These are phyloP conservation scores for Wiebesia pumilae DNA, from an alignment of 1,140 invertebrate genomes.

Conservation along the genomic window DNA sequence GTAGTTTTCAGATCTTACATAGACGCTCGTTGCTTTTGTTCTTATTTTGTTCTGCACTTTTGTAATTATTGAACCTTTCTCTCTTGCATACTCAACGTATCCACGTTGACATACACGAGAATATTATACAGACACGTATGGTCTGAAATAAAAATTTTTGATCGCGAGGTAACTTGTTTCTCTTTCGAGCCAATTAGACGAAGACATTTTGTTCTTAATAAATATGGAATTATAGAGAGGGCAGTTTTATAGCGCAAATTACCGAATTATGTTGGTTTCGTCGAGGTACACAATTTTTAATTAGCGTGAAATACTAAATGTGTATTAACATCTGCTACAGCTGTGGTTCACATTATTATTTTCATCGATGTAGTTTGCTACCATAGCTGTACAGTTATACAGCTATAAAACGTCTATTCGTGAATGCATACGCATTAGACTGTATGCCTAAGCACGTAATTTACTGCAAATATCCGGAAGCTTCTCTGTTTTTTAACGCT, in stretches of 20 bases:
- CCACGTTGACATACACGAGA: background rate
- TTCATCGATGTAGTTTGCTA: background rate
- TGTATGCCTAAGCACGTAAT: background rate
- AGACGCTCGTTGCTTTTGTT: background rate
- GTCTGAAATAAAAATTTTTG: background rate
- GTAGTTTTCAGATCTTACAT: slow-evolving; percentile 26
- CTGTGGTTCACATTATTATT: background rate
- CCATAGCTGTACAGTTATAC: too few species aligned
- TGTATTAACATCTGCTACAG: background rate
- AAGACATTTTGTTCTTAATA: background rate
- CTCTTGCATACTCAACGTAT: background rate
- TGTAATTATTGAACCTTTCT: background rate
- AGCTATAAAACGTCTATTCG: background rate
- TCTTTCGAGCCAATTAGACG: background rate
- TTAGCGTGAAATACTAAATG: background rate
- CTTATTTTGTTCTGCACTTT: background rate
- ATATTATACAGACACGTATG: background rate
- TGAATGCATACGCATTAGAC: background rate
- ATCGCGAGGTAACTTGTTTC: background rate
- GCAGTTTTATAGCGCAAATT: background rate
- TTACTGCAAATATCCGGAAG: background rate
- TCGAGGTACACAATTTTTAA: background rate
- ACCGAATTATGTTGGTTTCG: background rate
- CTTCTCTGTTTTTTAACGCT: background rate
- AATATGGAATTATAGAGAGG: background rate